Percentiles rank a stretch among this genome's conserved stretches.
These are phyloP conservation scores for Hoplodrina ambigua DNA, from an alignment of 2,888 invertebrate species.

Conservation along the genomic window DNA sequence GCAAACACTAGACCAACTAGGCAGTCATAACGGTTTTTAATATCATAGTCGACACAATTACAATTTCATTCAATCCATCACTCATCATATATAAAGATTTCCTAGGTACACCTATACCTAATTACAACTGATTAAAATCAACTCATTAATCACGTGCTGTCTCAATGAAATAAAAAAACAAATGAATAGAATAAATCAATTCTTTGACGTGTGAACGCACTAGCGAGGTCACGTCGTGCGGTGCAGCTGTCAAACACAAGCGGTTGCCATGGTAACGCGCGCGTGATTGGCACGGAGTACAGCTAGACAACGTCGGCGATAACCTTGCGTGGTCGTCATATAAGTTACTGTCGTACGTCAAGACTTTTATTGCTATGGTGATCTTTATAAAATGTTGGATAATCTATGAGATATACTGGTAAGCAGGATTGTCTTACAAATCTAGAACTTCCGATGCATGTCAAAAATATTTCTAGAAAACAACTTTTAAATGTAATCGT, in stretches of 20 bases:
- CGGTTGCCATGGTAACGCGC: slow-evolving; percentile 64
- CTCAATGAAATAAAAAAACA: slow-evolving; percentile 50
- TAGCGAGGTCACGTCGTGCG: slow-evolving; percentile 62
- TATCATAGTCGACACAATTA: neutral
- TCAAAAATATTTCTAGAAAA: too few species aligned
- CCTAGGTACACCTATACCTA: slow-evolving; percentile 7
- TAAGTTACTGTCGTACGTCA: slow-evolving; percentile 42
- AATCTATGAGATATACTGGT: neutral
- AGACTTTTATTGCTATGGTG: slow-evolving; percentile 17
- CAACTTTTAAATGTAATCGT: too few species aligned
- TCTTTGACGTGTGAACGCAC: slow-evolving; percentile 62
- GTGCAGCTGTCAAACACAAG: slow-evolving; percentile 56
- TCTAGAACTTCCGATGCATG: too few species aligned
- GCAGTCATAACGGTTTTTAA: neutral
- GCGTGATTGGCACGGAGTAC: slow-evolving; percentile 55
- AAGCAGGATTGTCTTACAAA: too few species aligned
- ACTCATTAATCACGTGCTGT: slow-evolving; percentile 17
- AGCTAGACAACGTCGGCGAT: slow-evolving; percentile 29
- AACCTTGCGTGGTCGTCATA: slow-evolving; percentile 51
- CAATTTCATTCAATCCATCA: slow-evolving; percentile 34
- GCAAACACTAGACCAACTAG: neutral
- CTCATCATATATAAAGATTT: slow-evolving; percentile 3
- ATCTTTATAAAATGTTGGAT: slow-evolving; percentile 8
- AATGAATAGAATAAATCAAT: slow-evolving; percentile 38
- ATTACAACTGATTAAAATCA: slow-evolving; percentile 19